Evolutionary conservation across 1,140 invertebrate genomes (phyloP).

Genomic region (Temnothorax nylanderi): DNA sequence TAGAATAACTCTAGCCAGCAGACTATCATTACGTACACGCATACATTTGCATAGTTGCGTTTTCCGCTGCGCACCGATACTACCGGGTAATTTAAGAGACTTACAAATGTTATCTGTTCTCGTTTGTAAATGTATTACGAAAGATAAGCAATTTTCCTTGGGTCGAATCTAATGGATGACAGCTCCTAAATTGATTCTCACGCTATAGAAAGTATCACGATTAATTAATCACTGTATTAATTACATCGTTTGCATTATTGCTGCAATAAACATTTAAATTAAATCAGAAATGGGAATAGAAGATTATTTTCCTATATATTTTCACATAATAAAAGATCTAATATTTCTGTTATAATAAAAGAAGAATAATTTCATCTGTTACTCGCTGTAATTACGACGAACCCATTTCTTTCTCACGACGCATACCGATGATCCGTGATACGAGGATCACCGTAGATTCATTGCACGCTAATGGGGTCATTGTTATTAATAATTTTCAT

Average conservation of each 20-base stretch:
- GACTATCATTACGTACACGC: background rate
- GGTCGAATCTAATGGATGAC: background rate
- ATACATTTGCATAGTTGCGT: slow-evolving; percentile 11
- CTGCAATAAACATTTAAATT: background rate
- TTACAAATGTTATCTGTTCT: background rate
- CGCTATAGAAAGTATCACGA: slow-evolving; percentile 1
- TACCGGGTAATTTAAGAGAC: slow-evolving; percentile 11
- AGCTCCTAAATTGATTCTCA: slow-evolving; percentile 44
- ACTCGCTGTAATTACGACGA: background rate
- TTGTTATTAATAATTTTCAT: slow-evolving; percentile 54
- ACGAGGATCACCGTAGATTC: background rate
- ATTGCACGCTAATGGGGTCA: slow-evolving; percentile 25
- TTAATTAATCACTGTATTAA: slow-evolving; percentile 37
- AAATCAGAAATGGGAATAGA: background rate
- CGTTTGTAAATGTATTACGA: background rate
- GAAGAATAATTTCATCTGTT: background rate
- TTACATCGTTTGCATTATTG: background rate
- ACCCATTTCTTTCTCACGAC: slow-evolving; percentile 15
- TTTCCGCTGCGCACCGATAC: background rate
- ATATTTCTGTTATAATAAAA: background rate
- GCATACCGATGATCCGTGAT: background rate
- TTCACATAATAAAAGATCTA: slow-evolving; percentile 9
- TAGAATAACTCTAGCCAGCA: background rate
- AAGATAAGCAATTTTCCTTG: background rate
- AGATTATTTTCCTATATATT: background rate